Evolutionary conservation across 2,113 vertebrate species (phyloP), one percentile per base, ranked within the genome.

Genomic region (Eublepharis macularius): DNA sequence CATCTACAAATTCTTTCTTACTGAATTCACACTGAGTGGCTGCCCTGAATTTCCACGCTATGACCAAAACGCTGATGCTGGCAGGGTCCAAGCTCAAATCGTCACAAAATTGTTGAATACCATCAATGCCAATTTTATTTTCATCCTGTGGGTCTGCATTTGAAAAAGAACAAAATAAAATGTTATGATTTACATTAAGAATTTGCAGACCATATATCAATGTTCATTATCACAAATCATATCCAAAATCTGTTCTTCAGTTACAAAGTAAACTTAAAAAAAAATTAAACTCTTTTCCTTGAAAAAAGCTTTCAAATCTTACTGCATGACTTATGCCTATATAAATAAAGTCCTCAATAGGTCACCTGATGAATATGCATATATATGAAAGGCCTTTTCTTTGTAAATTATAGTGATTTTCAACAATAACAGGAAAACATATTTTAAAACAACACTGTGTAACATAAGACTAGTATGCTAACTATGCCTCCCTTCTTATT

Each of bases 1-100:
- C 98, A 45, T 99, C 98, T 92, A 99, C 70, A 95, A 99, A 99
- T 90, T 99, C 98, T 91, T 98, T 99, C 95, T 97, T 98, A 95
- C 96, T 98, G 95, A 99, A 99, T 95, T 99, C 98, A 93, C 98
- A 99, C 34, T 99, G 98, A 68, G 98, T 99, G 49, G 98, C 98
- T 16, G 98, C 98, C 47, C 97, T 96, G 92, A 99, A 99, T 94
- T 99, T 99, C 98, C 98, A 99, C 0, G 98, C 98, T 80, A 99
- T 97, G 41, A 99, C 98, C 93, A 99, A 94, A 88, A 99, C 98
- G 4, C 97, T 98, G 94, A 98, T 96, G 91, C 98, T 99, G 91
- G 98, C 97, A 24, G 98, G 98, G 77, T 99, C 98, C 92, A 99
- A 95, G 43, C 91, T 95, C 85, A 99, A 96, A 92, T 99, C 98